phyloP scores from a whole-genome alignment of 2,888 invertebrate genomes.

The Lasioglossum oenotherae region DNA sequence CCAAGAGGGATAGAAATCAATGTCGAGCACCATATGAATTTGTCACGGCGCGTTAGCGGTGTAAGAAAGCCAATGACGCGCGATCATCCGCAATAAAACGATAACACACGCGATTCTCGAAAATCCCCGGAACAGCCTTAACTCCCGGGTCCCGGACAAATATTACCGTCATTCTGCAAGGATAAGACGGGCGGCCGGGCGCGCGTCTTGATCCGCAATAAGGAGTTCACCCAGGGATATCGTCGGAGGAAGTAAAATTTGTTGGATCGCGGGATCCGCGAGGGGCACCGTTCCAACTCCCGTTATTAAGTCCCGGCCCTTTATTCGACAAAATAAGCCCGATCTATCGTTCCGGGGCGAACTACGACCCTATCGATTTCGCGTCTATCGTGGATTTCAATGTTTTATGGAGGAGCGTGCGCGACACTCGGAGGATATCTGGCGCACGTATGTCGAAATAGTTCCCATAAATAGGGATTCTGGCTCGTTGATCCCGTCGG shows the following conservation, averaged over 20 bases:
- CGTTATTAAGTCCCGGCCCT: constrained; percentile 51
- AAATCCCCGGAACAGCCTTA: constrained; percentile 3
- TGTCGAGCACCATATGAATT: not conserved
- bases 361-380: constrained; percentile 56
- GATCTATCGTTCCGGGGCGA: constrained; percentile 50
- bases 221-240: constrained; percentile 22
- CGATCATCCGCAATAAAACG: constrained; percentile 1
- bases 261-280: constrained; percentile 9
- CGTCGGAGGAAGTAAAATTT: constrained; percentile 22
- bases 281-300: constrained; percentile 55
- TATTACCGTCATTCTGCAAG: constrained; percentile 3
- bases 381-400: constrained; percentile 68
- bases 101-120: not conserved
- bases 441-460: constrained; percentile 67
- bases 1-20: not conserved
- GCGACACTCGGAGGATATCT: constrained; percentile 64
- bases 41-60: not conserved
- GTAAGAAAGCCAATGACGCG: not conserved
- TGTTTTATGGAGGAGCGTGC: constrained; percentile 65
- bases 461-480: constrained; percentile 75
- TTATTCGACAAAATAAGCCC: constrained; percentile 58
- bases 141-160: not conserved
- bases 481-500: constrained; percentile 8
- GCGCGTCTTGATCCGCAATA: constrained; percentile 19
- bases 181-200: not conserved